These are phyloP conservation scores for Lepidurus arcticus DNA, from an alignment of 1,140 invertebrate genomes.

Conservation along the genomic window DNA sequence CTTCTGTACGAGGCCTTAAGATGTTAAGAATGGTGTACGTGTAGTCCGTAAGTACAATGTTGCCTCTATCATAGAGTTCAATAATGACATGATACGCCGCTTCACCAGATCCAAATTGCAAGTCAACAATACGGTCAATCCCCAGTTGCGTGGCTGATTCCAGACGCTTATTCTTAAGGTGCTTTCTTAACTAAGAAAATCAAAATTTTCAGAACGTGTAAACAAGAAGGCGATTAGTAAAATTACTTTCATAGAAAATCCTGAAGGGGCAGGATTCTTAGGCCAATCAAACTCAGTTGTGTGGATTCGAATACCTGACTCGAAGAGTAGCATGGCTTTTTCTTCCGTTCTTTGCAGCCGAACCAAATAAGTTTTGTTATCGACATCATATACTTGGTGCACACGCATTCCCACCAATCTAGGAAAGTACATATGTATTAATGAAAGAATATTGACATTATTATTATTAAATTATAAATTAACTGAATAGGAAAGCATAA, in stretches of 20 bases:
- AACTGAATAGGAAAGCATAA: neutral
- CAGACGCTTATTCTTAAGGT: slow-evolving; percentile 90
- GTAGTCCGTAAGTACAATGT: slow-evolving; percentile 89
- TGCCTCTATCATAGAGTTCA: slow-evolving; percentile 95
- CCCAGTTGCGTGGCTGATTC: slow-evolving; percentile 81
- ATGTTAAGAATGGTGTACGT: slow-evolving; percentile 90
- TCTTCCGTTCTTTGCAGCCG: slow-evolving; percentile 72
- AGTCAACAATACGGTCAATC: slow-evolving; percentile 78
- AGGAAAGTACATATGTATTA: slow-evolving; percentile 36
- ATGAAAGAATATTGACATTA: neutral
- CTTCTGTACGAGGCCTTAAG: slow-evolving; percentile 84
- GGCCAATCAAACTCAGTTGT: slow-evolving; percentile 96
- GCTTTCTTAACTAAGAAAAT: slow-evolving; percentile 78
- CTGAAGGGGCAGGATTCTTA: slow-evolving; percentile 90
- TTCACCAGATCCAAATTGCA: slow-evolving; percentile 92
- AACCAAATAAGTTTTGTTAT: slow-evolving; percentile 93
- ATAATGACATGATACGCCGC: slow-evolving; percentile 93
- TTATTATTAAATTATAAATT: slow-evolving; percentile 28
- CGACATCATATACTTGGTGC: slow-evolving; percentile 95
- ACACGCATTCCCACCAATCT: slow-evolving; percentile 87
- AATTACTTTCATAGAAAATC: slow-evolving; percentile 92
- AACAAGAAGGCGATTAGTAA: neutral
- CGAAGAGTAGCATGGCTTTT: slow-evolving; percentile 82
- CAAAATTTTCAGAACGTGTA: neutral
- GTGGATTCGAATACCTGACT: slow-evolving; percentile 91